A percentile compares a stretch with the other conserved stretches of the same genome.
phyloP scores from a whole-genome alignment of 1,140 invertebrate species.

The Drosophila burlai region DNA sequence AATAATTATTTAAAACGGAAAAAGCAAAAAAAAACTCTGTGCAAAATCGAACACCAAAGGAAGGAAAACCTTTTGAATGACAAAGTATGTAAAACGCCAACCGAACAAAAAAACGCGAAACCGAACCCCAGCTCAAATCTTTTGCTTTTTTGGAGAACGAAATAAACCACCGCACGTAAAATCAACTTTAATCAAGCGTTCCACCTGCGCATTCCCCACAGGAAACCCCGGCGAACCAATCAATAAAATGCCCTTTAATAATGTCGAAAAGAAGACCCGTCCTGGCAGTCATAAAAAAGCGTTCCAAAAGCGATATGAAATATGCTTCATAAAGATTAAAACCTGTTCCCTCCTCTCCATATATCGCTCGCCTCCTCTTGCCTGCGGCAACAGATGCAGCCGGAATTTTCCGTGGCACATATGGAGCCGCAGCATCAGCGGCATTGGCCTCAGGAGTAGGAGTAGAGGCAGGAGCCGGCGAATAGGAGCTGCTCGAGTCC shows the following conservation, averaged over 20 bases:
- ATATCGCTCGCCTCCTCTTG: not conserved
- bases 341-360: slow-evolving; percentile 21
- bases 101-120: not conserved
- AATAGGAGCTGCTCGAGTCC: slow-evolving; percentile 7
- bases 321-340: slow-evolving; percentile 60
- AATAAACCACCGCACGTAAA: slow-evolving; percentile 34
- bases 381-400: slow-evolving; percentile 41
- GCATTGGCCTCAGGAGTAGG: not conserved
- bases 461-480: not conserved
- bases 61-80: slow-evolving; percentile 14
- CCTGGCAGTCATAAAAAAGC: slow-evolving; percentile 53
- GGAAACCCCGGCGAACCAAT: slow-evolving; percentile 37
- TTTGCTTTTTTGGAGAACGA: slow-evolving; percentile 1
- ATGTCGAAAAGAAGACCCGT: slow-evolving; percentile 46
- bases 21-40: not conserved
- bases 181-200: slow-evolving; percentile 44
- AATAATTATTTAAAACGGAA: slow-evolving; percentile 16
- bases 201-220: slow-evolving; percentile 30
- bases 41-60: not conserved
- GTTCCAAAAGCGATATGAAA: slow-evolving; percentile 54
- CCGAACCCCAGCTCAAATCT: not conserved
- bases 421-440: slow-evolving; percentile 23
- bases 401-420: slow-evolving; percentile 28
- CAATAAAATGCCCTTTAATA: slow-evolving; percentile 57
- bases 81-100: slow-evolving; percentile 6